Percentiles rank a stretch among this genome's conserved stretches.
Evolutionary conservation across 2,888 invertebrate species (phyloP).

Genomic region (Metellina segmentata): DNA sequence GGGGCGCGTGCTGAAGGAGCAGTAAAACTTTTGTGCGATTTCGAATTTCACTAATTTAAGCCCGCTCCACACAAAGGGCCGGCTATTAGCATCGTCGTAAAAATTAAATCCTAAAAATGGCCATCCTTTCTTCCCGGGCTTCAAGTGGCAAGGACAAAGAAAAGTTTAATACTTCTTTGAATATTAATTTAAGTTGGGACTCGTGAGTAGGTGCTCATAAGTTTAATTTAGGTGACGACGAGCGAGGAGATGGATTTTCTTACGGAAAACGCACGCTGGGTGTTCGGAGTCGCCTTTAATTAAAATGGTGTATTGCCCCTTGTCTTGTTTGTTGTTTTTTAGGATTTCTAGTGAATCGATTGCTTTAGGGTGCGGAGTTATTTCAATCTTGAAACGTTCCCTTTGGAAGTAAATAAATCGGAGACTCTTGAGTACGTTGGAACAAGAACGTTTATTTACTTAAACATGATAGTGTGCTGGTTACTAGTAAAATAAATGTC

Average conservation of each 20-base stretch:
- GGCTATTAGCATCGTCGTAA: conserved; percentile 64
- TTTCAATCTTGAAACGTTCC: not conserved
- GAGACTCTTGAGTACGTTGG: too few species aligned
- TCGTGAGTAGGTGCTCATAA: conserved; percentile 36
- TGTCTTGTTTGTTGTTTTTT: not conserved
- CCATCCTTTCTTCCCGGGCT: conserved; percentile 19
- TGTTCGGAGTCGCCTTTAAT: conserved; percentile 36
- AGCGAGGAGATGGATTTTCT: conserved; percentile 21
- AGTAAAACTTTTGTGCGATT: conserved; percentile 64
- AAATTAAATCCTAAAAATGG: conserved; percentile 64
- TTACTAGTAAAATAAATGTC: too few species aligned
- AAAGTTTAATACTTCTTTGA: conserved; percentile 51
- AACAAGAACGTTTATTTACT: too few species aligned
- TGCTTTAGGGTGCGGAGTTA: not conserved
- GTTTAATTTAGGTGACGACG: conserved; percentile 42
- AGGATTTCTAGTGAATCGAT: not conserved
- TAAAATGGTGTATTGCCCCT: conserved; percentile 3
- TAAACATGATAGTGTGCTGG: too few species aligned
- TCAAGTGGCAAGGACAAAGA: conserved; percentile 33
- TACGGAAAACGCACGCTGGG: not conserved
- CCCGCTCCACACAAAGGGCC: conserved; percentile 14
- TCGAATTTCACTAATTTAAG: conserved; percentile 65
- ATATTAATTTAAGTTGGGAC: conserved; percentile 56
- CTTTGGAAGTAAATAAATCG: too few species aligned
- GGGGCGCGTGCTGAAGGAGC: conserved; percentile 54